phyloP scores from a whole-genome alignment of 1,140 invertebrate genomes.

The Gerris buenoi region DNA sequence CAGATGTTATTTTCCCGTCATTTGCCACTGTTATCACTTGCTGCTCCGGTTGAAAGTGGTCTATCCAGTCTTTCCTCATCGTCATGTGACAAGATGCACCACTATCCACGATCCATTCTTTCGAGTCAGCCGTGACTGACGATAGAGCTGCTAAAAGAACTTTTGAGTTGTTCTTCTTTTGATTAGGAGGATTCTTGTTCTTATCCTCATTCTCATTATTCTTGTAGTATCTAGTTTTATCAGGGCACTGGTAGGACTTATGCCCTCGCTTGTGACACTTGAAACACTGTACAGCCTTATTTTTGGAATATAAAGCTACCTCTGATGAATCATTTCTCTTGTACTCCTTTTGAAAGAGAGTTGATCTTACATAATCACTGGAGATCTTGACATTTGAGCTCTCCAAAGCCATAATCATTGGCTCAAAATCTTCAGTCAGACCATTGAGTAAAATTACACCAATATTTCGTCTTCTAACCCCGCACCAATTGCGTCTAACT shows the following conservation, averaged over 20 bases:
- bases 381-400: conserved; percentile 2
- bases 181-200: too few relatives aligned
- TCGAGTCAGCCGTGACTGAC: not conserved
- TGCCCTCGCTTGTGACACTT: not conserved
- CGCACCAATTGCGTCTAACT: not conserved
- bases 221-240: not conserved
- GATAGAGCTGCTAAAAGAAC: not conserved
- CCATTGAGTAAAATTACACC: not conserved
- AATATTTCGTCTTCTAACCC: conserved; percentile 7
- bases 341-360: not conserved
- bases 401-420: conserved; percentile 2
- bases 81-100: not conserved
- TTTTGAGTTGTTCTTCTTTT: not conserved
- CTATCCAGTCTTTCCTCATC: not conserved
- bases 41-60: not conserved
- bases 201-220: not conserved
- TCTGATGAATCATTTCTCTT: not conserved
- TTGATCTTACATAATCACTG: not conserved
- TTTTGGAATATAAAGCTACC: not conserved
- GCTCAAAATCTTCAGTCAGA: conserved; percentile 4
- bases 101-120: conserved; percentile 3
- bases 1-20: not conserved
- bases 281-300: not conserved
- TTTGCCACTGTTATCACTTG: conserved; percentile 3
- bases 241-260: too few relatives aligned